phyloP scores from a whole-genome alignment of 2,888 invertebrate species.

The Phyto melanocephala region DNA sequence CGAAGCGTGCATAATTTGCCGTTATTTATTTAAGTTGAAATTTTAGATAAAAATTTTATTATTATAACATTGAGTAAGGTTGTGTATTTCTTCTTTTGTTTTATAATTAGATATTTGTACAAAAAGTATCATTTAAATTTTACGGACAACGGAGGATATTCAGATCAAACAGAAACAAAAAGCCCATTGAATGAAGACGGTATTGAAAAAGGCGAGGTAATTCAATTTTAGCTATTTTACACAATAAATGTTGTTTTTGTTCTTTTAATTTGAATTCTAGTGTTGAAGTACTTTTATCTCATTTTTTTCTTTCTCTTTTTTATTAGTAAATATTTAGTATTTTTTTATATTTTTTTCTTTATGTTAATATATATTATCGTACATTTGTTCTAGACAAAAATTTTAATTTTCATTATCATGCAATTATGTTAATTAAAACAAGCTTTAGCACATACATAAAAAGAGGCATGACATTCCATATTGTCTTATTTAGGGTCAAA shows the following conservation, averaged over 20 bases:
- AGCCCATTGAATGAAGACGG: constrained; percentile 69
- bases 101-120: constrained; percentile 66
- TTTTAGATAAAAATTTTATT: background rate
- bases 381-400: background rate
- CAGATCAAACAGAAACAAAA: constrained; percentile 67
- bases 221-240: background rate
- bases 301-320: background rate
- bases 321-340: too few relatives aligned
- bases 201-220: constrained; percentile 70
- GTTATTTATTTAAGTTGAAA: background rate
- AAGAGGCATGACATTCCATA: constrained; percentile 24
- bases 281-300: background rate
- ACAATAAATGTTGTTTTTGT: background rate
- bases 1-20: background rate
- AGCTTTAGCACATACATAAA: constrained; percentile 9
- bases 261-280: background rate
- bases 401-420: background rate
- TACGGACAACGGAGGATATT: constrained; percentile 65
- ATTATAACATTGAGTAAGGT: background rate
- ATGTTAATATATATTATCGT: constrained; percentile 2
- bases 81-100: constrained; percentile 10
- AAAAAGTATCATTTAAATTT: constrained; percentile 67
- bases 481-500: background rate
- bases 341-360: background rate
- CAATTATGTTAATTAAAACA: constrained; percentile 23